Evolutionary conservation across 2,797 vertebrate species (phyloP).

Genomic region (Scomberomorus guttatus): DNA sequence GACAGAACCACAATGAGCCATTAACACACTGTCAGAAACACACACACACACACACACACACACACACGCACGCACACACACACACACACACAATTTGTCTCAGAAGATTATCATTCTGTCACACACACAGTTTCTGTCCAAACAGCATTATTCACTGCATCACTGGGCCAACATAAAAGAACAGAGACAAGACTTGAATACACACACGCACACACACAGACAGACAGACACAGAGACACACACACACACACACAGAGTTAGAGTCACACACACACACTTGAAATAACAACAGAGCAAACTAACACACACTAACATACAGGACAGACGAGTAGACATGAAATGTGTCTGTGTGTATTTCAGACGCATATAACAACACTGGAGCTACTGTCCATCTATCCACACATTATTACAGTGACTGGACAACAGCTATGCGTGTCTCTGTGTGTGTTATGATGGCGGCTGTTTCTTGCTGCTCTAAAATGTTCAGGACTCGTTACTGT

Average conservation of each 20-base stretch:
- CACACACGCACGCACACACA: background rate
- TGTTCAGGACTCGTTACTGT: background rate
- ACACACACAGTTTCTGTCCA: constrained; percentile 59
- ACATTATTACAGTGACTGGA: constrained; percentile 74
- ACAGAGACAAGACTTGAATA: constrained; percentile 5
- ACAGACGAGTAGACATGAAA: constrained; percentile 12
- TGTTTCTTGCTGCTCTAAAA: constrained; percentile 33
- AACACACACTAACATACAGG: constrained; percentile 23
- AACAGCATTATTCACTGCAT: constrained; percentile 57
- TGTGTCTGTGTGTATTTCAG: constrained; percentile 50
- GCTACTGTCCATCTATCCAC: constrained; percentile 55
- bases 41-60: background rate
- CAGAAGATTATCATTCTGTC: constrained; percentile 48
- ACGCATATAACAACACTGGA: constrained; percentile 50
- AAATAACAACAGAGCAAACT: constrained; percentile 32
- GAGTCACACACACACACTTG: background rate
- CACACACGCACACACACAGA: constrained; percentile 9
- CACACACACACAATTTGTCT: constrained; percentile 13
- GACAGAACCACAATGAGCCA: constrained; percentile 19
- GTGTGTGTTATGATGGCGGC: background rate
- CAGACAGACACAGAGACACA: constrained; percentile 25
- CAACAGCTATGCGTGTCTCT: constrained; percentile 67
- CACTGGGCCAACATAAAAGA: constrained; percentile 48
- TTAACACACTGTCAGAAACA: background rate
- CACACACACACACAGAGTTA: background rate